Conservation (phyloP, 2,113 vertebrate genomes). For the Picathartes gymnocephalus region DNA sequence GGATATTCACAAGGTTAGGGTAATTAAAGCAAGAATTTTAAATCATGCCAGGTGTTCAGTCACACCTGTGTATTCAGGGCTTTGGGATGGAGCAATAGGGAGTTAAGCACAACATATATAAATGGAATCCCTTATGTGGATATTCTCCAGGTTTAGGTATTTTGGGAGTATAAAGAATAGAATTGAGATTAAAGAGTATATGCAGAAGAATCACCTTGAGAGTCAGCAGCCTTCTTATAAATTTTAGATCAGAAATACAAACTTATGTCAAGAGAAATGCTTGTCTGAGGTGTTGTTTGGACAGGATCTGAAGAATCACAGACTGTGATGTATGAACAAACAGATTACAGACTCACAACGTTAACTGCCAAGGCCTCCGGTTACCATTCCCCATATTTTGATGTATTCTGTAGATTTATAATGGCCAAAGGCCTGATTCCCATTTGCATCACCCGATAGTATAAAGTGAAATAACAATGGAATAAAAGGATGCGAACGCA, state of each 20-base stretch:
- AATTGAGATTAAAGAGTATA: constrained; percentile 30
- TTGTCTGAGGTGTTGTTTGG: constrained; percentile 44
- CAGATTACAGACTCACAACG: neutral
- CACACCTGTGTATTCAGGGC: neutral
- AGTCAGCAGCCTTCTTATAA: constrained; percentile 24
- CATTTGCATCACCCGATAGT: neutral
- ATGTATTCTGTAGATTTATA: constrained; percentile 33
- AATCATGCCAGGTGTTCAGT: neutral
- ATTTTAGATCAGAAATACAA: constrained; percentile 41
- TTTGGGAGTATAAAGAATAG: constrained; percentile 4
- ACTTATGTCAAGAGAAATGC: neutral
- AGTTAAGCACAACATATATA: neutral
- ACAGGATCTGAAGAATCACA: constrained; percentile 44
- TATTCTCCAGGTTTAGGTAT: neutral
- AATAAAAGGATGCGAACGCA: neutral
- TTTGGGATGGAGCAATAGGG: neutral
- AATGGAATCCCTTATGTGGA: neutral
- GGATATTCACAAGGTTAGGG: neutral
- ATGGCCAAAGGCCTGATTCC: constrained; percentile 50
- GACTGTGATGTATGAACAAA: constrained; percentile 45
- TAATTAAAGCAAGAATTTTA: neutral
- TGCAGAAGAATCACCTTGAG: constrained; percentile 21
- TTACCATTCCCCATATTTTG: constrained; percentile 35
- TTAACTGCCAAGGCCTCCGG: constrained; percentile 44
- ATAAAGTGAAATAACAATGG: neutral